Evolutionary conservation across 1,140 invertebrate species (phyloP), one percentile per base, ranked within the genome.

Genomic region (Temnothorax nylanderi): DNA sequence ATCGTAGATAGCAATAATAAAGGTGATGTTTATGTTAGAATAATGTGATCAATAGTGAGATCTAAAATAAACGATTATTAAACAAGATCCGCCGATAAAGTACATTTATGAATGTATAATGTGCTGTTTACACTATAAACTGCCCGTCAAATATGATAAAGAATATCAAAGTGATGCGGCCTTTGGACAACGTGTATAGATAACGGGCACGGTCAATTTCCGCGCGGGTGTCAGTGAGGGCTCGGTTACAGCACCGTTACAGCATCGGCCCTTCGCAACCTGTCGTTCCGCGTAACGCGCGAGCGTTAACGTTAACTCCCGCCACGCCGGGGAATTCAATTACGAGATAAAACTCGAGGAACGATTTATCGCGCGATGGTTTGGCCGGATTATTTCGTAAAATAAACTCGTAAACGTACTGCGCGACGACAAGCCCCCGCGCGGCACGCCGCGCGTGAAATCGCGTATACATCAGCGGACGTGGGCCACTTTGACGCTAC

Each of bases 401-500:
- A 82, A 82, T 82, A 82, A 82, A 82, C 80, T 74, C 80, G 80
- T 72, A 58, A 58, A 82, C 80, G 69, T 49, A 49, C 54, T 26
- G 37, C 26, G 72, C 51, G 72, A 75, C 34, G 72, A 58, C 65
- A 58, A 47, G 65, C n/a, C 18, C 18, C 62, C 64, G 21, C 37
- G 51, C 34, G 37, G 41, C 11, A 26, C 37, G 60, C 34, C 47
- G 44, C 56, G 47, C 65, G 54, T 32, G 69, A 82, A 82, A 82
- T 82, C 67, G 37, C 67, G 67, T 37, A 32, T 72, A 60, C 81
- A 49, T 76, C 47, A 71, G 72, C 51, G 37, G 44, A 49, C 54
- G 56, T 37, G 44, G 77, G 49, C 77, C 76, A 76, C 77, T 91
- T 90, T 80, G 86, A 81, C 75, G 62, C 58, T 87, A 77, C 87